Conservation (phyloP, 2,888 invertebrate species). For the Nycteola revayana region DNA sequence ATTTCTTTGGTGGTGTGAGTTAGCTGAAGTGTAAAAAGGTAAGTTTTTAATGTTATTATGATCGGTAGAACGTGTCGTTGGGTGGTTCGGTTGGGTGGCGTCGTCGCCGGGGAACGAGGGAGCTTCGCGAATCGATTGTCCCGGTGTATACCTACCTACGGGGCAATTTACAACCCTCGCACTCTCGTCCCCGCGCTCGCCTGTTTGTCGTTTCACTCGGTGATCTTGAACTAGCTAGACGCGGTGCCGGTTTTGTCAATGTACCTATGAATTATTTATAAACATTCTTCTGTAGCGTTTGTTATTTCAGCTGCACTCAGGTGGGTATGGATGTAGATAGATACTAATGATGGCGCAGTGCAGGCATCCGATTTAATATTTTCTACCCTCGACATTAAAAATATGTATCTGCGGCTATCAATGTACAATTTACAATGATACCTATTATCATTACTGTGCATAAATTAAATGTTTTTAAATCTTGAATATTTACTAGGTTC, state of each 20-base stretch:
- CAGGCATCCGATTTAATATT: too few relatives aligned
- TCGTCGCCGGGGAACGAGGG: slow-evolving; percentile 55
- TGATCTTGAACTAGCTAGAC: slow-evolving; percentile 57
- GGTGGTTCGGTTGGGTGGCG: slow-evolving; percentile 46
- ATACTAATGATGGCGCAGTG: too few relatives aligned
- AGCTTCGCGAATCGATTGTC: slow-evolving; percentile 73
- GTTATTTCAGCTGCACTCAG: slow-evolving; percentile 35
- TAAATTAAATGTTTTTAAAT: too few relatives aligned
- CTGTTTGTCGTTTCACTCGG: slow-evolving; percentile 49
- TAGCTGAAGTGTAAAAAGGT: slow-evolving; percentile 73
- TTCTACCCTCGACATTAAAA: too few relatives aligned
- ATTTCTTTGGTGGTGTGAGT: slow-evolving; percentile 66
- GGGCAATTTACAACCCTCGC: slow-evolving; percentile 54
- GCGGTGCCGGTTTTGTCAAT: slow-evolving; percentile 39
- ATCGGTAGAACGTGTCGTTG: slow-evolving; percentile 43
- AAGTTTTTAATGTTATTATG: slow-evolving; percentile 62
- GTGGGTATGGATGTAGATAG: slow-evolving; percentile 18
- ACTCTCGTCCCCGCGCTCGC: slow-evolving; percentile 42
- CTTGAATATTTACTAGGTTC: too few relatives aligned
- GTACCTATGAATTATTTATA: slow-evolving; percentile 60
- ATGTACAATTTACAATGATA: too few relatives aligned
- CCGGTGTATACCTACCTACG: slow-evolving; percentile 40
- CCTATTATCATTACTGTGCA: too few relatives aligned
- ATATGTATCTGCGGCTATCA: too few relatives aligned
- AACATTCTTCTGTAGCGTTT: slow-evolving; percentile 36